Conservation (phyloP, 2,113 vertebrate species). For the Ptyas mucosa region DNA sequence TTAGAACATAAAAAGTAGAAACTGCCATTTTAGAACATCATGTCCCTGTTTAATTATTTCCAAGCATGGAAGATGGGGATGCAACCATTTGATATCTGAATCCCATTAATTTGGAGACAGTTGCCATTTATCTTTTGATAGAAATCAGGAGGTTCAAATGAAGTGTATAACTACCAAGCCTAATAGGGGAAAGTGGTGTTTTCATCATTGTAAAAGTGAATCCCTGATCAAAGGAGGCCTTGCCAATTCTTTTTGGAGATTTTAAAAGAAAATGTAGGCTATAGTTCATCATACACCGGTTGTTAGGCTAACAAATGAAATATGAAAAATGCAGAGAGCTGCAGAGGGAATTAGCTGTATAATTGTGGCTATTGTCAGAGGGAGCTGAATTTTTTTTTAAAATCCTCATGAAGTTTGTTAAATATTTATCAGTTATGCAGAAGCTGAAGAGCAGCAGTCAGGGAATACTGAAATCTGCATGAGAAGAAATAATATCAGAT, state of each 20-base stretch:
- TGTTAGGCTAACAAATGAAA: conserved; percentile 10
- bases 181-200: conserved; percentile 35
- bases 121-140: conserved; percentile 66
- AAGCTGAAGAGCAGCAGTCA: conserved; percentile 14
- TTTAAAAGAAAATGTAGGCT: conserved; percentile 37
- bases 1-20: conserved; percentile 35
- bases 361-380: conserved; percentile 36
- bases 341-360: conserved; percentile 31
- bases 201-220: conserved; percentile 38
- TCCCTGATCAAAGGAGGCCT: conserved; percentile 30
- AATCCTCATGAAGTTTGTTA: conserved; percentile 37
- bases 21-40: conserved; percentile 52
- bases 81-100: conserved; percentile 40
- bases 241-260: conserved; percentile 19
- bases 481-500: conserved; percentile 39
- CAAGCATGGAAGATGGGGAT: conserved; percentile 36
- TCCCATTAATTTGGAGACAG: conserved; percentile 64
- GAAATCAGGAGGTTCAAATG: conserved; percentile 54
- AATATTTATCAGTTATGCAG: conserved; percentile 29
- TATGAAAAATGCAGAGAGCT: not conserved
- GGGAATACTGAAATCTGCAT: conserved; percentile 35
- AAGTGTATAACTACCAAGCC: conserved; percentile 44
- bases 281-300: conserved; percentile 44
- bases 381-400: conserved; percentile 1
- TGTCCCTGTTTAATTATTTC: conserved; percentile 56